These are phyloP conservation scores for Notarius lentiginosus DNA, from an alignment of 2,113 vertebrate genomes.

Conservation along the genomic window DNA sequence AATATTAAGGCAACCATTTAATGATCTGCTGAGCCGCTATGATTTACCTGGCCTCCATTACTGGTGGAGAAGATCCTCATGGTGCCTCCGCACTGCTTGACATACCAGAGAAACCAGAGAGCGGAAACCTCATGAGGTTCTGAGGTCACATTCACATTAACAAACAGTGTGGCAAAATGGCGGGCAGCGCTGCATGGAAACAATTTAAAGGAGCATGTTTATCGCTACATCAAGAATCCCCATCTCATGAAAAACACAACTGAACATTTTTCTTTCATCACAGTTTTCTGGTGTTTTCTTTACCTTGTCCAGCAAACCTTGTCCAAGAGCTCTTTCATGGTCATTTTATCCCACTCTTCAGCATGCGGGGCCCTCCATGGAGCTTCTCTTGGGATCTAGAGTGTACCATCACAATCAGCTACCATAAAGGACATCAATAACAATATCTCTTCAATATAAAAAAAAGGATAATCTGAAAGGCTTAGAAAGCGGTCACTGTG, in stretches of 20 bases:
- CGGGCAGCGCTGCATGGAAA: slow-evolving; percentile 72
- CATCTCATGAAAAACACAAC: background rate
- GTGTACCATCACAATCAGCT: background rate
- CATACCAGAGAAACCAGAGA: slow-evolving; percentile 97
- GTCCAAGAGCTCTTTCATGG: slow-evolving; percentile 88
- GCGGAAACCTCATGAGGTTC: slow-evolving; percentile 94
- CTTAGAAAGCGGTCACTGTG: background rate
- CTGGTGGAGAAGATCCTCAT: slow-evolving; percentile 88
- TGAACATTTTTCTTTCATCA: background rate
- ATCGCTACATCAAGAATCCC: background rate
- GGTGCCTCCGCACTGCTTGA: slow-evolving; percentile 93
- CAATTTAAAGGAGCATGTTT: background rate
- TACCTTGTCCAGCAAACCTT: slow-evolving; percentile 94
- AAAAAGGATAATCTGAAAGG: background rate
- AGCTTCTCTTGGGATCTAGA: slow-evolving; percentile 90
- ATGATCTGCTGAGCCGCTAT: background rate
- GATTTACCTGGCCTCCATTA: slow-evolving; percentile 92
- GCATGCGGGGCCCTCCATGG: slow-evolving; percentile 93
- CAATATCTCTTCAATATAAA: background rate
- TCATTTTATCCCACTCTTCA: slow-evolving; percentile 94
- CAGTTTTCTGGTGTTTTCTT: background rate
- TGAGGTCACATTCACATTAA: slow-evolving; percentile 91
- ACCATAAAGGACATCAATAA: background rate
- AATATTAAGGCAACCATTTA: background rate
- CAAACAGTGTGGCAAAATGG: slow-evolving; percentile 84